Base-by-base conservation (phyloP, 2,113 vertebrate genomes). In the Ceratotherium simum region DNA sequence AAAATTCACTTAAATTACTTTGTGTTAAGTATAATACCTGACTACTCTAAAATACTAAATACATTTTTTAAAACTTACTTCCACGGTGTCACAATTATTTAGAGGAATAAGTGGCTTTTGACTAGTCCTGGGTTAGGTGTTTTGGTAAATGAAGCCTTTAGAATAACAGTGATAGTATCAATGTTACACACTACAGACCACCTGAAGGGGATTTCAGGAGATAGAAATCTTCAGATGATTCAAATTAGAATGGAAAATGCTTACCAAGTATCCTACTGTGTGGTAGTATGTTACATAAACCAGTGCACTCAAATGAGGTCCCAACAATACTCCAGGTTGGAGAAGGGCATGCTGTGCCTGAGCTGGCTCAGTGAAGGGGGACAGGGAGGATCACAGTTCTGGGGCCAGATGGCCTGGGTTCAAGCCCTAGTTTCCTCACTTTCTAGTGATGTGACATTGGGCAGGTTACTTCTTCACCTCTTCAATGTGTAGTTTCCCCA, bases 71-170 rank as follows among this genome's bases (percentile, higher is more conserved):
- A 87, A 67, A 75, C 58, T 13, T 83, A 69, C 42, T 92, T 62
- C 36, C 76, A 64, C 60, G 31, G 33, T 85, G 23, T 31, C 48
- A 93, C 54, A 42, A 36, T 93, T 84, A 91, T 76, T 93, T 76
- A 90, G 5, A 7, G 10, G 6, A 64, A 72, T 82, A 78, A 91
- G 51, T 93, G 48, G 11, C 54, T 84, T 90, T 93, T 48, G 90
- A 73, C 23, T 56, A 14, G 16, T 48, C 17, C 82, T 92, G 39
- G 20, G 54, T 36, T 94, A 33, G 5, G 16, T 31, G 48, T 80
- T 95, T 83, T 92, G 54, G 58, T 36, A 65, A 95, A 72, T 14
- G 89, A 79, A 86, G 11, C 12, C 54, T 58, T 94, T 83, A 51
- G 27, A 95, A 83, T 54, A 70, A 86, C n/a, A 67, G 48, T 58